These are phyloP conservation scores for Gymnodraco acuticeps DNA, from an alignment of 2,797 vertebrate species.

Conservation along the genomic window DNA sequence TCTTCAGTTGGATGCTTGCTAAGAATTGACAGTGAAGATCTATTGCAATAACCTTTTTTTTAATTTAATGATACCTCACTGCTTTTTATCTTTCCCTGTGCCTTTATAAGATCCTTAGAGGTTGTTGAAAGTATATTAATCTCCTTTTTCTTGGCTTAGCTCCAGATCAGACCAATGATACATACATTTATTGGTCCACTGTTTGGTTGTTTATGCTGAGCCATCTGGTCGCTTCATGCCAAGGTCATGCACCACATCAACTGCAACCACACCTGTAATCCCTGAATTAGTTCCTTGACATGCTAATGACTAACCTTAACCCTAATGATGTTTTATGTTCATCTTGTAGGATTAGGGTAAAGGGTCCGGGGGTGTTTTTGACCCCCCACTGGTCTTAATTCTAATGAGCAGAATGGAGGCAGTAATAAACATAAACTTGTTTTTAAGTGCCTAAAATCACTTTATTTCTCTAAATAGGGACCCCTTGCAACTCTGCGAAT, in stretches of 20 bases:
- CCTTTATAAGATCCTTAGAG: not conserved
- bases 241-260: slow-evolving; percentile 63
- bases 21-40: not conserved
- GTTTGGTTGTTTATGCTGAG: slow-evolving; percentile 46
- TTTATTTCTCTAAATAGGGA: too few relatives aligned
- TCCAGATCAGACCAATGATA: slow-evolving; percentile 32
- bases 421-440: not conserved
- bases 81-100: not conserved
- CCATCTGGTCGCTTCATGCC: slow-evolving; percentile 63
- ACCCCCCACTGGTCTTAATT: not conserved
- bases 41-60: not conserved
- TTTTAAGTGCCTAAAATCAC: too few relatives aligned
- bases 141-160: slow-evolving; percentile 14
- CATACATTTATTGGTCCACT: slow-evolving; percentile 53
- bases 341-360: not conserved
- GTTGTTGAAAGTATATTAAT: not conserved
- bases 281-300: slow-evolving; percentile 32
- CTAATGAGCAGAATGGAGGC: not conserved
- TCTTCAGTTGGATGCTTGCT: not conserved
- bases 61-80: not conserved
- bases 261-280: slow-evolving; percentile 38
- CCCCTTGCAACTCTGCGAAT: too few relatives aligned
- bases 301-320: slow-evolving; percentile 25
- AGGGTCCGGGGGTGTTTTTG: not conserved
- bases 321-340: not conserved